These are phyloP conservation scores for Zootoca vivipara DNA, from an alignment of 2,113 vertebrate species.

Conservation along the genomic window DNA sequence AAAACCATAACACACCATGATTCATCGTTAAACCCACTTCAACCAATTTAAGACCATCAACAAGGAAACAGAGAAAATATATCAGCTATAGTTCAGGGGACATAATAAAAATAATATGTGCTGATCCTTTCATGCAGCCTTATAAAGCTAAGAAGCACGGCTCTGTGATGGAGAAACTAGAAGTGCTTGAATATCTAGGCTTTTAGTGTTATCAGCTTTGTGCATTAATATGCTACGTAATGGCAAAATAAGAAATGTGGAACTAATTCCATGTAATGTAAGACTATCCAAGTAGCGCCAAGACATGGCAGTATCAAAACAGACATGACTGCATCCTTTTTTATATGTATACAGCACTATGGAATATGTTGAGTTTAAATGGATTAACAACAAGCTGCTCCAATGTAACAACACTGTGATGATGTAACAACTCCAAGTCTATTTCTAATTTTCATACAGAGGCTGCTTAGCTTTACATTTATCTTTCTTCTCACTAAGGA, in stretches of 20 bases:
- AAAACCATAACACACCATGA: slow-evolving; percentile 18
- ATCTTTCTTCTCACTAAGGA: slow-evolving; percentile 23
- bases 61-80: slow-evolving; percentile 52
- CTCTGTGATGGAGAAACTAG: slow-evolving; percentile 53
- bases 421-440: slow-evolving; percentile 53
- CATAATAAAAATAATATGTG: slow-evolving; percentile 9
- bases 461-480: slow-evolving; percentile 40
- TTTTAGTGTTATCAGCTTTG: slow-evolving; percentile 67
- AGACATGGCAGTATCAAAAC: slow-evolving; percentile 61
- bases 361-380: slow-evolving; percentile 45
- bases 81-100: slow-evolving; percentile 52
- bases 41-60: slow-evolving; percentile 26
- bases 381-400: slow-evolving; percentile 63
- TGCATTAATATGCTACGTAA: slow-evolving; percentile 77
- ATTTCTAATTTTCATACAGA: slow-evolving; percentile 56
- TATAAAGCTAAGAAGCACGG: slow-evolving; percentile 33
- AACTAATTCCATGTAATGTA: slow-evolving; percentile 74
- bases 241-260: slow-evolving; percentile 68
- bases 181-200: slow-evolving; percentile 61
- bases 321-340: slow-evolving; percentile 56
- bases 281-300: slow-evolving; percentile 65
- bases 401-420: slow-evolving; percentile 50
- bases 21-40: slow-evolving; percentile 34
- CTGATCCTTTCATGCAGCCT: slow-evolving; percentile 46
- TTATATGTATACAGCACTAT: slow-evolving; percentile 26